Evolutionary conservation across 2,797 vertebrate species (phyloP), one percentile per base, ranked within the genome.

Genomic region (Spea hammondii): DNA sequence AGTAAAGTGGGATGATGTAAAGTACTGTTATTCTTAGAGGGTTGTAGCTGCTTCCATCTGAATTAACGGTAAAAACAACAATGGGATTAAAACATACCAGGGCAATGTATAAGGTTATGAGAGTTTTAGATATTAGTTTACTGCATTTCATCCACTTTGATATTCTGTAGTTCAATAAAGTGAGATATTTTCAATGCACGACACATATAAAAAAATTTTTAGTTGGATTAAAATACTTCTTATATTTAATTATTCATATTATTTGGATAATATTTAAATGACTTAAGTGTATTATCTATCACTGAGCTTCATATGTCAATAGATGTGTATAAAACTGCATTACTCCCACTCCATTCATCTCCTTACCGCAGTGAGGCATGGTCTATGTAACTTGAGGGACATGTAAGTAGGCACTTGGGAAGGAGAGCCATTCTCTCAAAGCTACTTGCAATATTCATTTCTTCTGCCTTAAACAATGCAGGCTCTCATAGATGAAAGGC

Each of bases 401-500:
- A 44, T 5, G 45, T 12, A 44, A 13, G 4, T 74, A 6, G n/a
- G 5, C 32, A 64, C n/a, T 67, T 8, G 12, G 59, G 50, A 12
- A 73, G 44, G 32, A 48, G 13, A 1, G 17, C 11, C 4, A 50
- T 57, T 79, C 14, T 70, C 12, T 55, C 50, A 32, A 59, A 10
- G 32, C 54, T 44, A 12, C 3, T n/a, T 75, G 44, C 44, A 68
- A 5, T 9, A 57, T 45, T 9, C 32, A 14, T 14, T 49, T 14
- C 45, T 44, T 47, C 46, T 5, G 60, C 12, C 6, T 49, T 5
- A 17, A 46, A 62, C 47, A 74, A 79, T 68, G 48, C 47, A 67
- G 2, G 14, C 49, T 67, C 60, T 79, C 65, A 66, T 46, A 62
- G 71, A 79, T 79, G 32, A 77, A 77, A 77, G 5, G 65, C 50